phyloP scores from a whole-genome alignment of 2,797 vertebrate genomes.

The Lophura swinhoii region DNA sequence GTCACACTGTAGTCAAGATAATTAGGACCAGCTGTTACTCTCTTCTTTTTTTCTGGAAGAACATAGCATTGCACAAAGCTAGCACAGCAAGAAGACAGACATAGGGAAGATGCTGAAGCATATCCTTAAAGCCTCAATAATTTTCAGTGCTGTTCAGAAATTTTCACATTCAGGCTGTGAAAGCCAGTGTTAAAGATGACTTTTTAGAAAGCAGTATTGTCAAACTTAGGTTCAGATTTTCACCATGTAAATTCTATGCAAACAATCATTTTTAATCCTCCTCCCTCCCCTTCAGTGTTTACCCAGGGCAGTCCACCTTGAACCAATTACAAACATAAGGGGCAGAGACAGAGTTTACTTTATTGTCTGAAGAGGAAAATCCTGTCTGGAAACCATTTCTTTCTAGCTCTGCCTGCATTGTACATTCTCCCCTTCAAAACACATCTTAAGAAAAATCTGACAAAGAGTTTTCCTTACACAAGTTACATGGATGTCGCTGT shows the following conservation, averaged over 20 bases:
- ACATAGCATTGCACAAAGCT: slow-evolving; percentile 14
- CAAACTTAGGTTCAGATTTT: slow-evolving; percentile 11
- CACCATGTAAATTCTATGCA: slow-evolving; percentile 4
- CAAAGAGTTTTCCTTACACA: background rate
- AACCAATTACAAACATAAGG: slow-evolving; percentile 40
- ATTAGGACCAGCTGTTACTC: slow-evolving; percentile 85
- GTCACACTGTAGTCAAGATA: slow-evolving; percentile 74
- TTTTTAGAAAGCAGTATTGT: background rate
- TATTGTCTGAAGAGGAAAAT: slow-evolving; percentile 22
- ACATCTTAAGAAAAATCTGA: background rate
- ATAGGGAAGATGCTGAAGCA: slow-evolving; percentile 66
- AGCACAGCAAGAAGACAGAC: slow-evolving; percentile 1
- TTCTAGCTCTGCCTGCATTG: slow-evolving; percentile 1
- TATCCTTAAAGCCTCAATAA: slow-evolving; percentile 37
- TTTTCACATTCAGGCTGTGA: slow-evolving; percentile 41
- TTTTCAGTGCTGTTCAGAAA: slow-evolving; percentile 41
- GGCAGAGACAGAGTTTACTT: slow-evolving; percentile 44
- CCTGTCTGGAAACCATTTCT: slow-evolving; percentile 50
- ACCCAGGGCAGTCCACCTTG: slow-evolving; percentile 34
- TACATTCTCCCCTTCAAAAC: slow-evolving; percentile 20
- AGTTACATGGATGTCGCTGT: background rate
- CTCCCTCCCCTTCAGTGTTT: background rate
- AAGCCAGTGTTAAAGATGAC: background rate
- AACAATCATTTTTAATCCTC: background rate
- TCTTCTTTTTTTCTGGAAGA: slow-evolving; percentile 70